A percentile compares a stretch with the other conserved stretches of the same genome.
Evolutionary conservation across 2,888 invertebrate genomes (phyloP).

Genomic region (Rhagium mordax): DNA sequence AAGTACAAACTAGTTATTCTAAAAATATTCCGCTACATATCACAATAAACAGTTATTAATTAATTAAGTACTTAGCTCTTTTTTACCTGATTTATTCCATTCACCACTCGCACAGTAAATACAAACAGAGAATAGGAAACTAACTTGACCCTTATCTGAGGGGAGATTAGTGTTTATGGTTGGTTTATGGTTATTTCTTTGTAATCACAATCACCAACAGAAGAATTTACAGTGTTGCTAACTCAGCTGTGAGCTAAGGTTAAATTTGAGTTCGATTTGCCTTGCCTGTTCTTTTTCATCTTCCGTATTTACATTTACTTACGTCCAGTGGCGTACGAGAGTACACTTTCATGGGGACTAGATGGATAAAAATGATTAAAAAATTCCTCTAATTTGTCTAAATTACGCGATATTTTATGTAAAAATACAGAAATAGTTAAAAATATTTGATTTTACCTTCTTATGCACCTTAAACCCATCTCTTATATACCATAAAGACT

Average conservation of each 20-base stretch:
- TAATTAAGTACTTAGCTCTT: not conserved
- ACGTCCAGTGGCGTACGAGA: not conserved
- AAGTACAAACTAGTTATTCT: slow-evolving; percentile 6
- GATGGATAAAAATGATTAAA: not conserved
- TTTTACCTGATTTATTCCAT: not conserved
- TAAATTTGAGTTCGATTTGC: not conserved
- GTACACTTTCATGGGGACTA: not conserved
- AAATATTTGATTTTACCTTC: too few species aligned
- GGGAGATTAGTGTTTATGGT: too few species aligned
- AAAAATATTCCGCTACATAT: not conserved
- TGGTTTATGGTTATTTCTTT: too few species aligned
- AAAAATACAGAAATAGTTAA: too few species aligned
- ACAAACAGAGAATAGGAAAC: too few species aligned
- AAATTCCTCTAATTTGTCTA: too few species aligned
- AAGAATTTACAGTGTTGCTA: not conserved
- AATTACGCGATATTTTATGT: too few species aligned
- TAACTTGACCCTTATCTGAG: not conserved
- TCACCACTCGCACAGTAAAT: not conserved
- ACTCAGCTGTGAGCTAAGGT: not conserved
- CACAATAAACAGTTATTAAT: not conserved
- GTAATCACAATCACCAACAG: too few species aligned
- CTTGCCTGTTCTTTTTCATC: not conserved
- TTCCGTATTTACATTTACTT: not conserved
- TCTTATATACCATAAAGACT: too few species aligned
- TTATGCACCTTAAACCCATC: too few species aligned